Evolutionary conservation across 2,113 vertebrate species (phyloP).

Genomic region (Patagioenas fasciata): DNA sequence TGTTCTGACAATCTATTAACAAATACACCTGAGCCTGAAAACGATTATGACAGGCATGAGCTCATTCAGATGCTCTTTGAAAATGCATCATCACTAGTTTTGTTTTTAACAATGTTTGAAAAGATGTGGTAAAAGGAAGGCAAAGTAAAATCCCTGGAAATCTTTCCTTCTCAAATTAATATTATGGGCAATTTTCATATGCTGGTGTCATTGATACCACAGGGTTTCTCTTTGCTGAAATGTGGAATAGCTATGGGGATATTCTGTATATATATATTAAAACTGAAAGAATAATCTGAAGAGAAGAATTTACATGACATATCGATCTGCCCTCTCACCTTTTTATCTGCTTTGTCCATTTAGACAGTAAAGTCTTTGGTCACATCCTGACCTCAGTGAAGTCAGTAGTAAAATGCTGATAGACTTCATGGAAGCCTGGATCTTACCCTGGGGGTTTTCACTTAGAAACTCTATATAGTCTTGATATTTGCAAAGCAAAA

Average conservation of each 20-base stretch:
- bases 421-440: background rate
- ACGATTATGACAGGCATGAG: background rate
- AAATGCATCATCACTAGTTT: background rate
- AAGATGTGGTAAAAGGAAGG: background rate
- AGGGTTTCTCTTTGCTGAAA: background rate
- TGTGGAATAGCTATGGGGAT: background rate
- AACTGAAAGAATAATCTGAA: background rate
- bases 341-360: background rate
- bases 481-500: slow-evolving; percentile 46
- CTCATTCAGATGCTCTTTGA: background rate
- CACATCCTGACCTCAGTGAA: background rate
- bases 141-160: background rate
- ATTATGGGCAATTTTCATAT: background rate
- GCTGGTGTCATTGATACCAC: background rate
- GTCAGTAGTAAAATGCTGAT: background rate
- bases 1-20: background rate
- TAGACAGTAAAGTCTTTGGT: background rate
- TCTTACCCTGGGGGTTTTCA: background rate
- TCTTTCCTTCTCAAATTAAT: background rate
- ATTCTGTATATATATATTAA: background rate
- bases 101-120: background rate
- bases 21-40: background rate
- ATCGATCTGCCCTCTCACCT: background rate
- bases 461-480: background rate
- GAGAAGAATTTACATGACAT: background rate